Base-by-base conservation (phyloP, 2,888 invertebrate genomes). In the Trachelus stipa region DNA sequence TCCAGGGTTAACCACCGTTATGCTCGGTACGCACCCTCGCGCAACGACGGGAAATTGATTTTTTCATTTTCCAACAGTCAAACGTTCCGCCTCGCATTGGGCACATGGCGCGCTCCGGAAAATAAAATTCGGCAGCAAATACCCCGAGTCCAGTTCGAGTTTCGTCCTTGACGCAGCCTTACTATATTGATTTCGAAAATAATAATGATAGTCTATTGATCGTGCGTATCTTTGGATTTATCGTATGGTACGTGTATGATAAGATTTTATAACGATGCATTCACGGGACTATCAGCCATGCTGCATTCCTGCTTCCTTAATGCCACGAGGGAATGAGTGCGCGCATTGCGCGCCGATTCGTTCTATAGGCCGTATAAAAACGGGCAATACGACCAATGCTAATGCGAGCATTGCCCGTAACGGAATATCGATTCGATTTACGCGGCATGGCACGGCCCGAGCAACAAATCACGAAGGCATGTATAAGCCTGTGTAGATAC, bases 381-480 rank as follows among this genome's bases (percentile, higher is more conserved):
- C 9, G 56, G 56, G 23, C 56, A 56, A 56, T 56, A 56, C 56
- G 23, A n/a, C 15, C 68, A 68, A 68, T 75, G 75, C 68, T 75
- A 76, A 77, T 68, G 75, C 35, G 75, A 73, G 73, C 31, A 34
- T 76, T 30, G 77, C 75, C 68, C 74, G 74, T 75, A 35, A 68
- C 34, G 77, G 75, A 75, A 69, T 77, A 77, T 75, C 77, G 77
- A 77, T 77, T 77, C 74, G 75, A 75, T 76, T 77, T 34, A 68
- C 77, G 69, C 68, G 56, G 75, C 69, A 11, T 23, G 35, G 34
- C 68, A 81, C 76, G 73, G 35, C 30, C 34, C 76, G 69, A 78
- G 73, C 79, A 68, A 37, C 69, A 12, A 68, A 78, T 82, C 74
- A 76, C 74, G 74, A 75, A 69, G 71, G 76, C 71, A 73, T 74